Base-by-base conservation (phyloP, 2,888 invertebrate genomes). In the Cephalotes varians region DNA sequence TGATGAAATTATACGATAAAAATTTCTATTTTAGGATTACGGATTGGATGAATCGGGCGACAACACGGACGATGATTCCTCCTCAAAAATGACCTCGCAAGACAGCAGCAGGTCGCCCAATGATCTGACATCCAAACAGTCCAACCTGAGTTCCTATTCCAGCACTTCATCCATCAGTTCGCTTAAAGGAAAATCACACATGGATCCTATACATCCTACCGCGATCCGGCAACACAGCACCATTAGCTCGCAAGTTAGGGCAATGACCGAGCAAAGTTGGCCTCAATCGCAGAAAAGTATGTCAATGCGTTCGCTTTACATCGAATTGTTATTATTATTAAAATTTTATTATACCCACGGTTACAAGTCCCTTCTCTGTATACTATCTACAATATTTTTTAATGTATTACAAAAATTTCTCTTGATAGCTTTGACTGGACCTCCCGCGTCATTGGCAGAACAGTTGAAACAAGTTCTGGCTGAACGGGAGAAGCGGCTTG, bases 401-500 rank as follows among this genome's bases (percentile, higher is more conserved):
- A 10, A 7, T 65, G n/a, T 51, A 40, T 34, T 51, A n/a, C n/a
- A 56, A 12, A n/a, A n/a, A 47, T 47, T 73, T 73, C 2, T 47
- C 7, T 54, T n/a, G 4, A 7, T 69, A 92, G 95, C 95, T 81
- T 95, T 95, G 21, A 95, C 95, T 86, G 97, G 97, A 92, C 97
- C 97, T 83, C 97, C 97, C 72, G 96, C 97, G 87, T 97, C 97
- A 81, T 96, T 98, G 89, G 98, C 98, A 28, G 98, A 98, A 95
- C 98, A 98, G 94, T 95, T 98, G 91, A 98, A 98, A 95, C 97
- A 97, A 94, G 98, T 98, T 91, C 95, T 98, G 92, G 97, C 98
- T 84, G 98, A 98, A 95, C 96, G 98, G 90, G 98, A 98, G 95
- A 96, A 97, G 94, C 96, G 97, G 84, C 95, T 97, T 84, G 96